Base-by-base conservation (phyloP, 2,888 invertebrate species). In the Tetanocera ferruginea region DNA sequence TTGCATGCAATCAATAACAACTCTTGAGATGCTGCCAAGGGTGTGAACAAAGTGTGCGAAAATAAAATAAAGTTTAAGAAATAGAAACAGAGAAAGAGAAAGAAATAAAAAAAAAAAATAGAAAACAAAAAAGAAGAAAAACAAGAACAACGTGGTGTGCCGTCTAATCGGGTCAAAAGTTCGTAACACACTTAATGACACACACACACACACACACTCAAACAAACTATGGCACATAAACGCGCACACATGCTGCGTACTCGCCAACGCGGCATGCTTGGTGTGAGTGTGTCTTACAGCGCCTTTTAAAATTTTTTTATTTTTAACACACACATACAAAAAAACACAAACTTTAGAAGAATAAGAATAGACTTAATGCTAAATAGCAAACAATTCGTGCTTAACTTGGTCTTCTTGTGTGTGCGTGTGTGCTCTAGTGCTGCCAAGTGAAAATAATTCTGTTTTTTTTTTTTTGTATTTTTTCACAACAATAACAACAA, bases 161-260 rank as follows among this genome's bases (percentile, higher is more conserved):
- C 83, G 80, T 83, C 74, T 82, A 83, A 86, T 87, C 85, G 85
- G 88, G 88, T 87, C 87, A 87, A 87, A 87, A 88, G 87, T 87
- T 86, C 86, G 87, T 84, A 81, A 69, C 23, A 19, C 17, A 23
- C 43, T n/a, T 57, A 51, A 57, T 31, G 25, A 51, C 51, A 70
- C 43, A 34, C 37, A 78, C 76, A 73, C 66, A 73, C 28, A 52
- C 51, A 74, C 25, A 43, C 55, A 9, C 49, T n/a, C 31, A 6
- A 11, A 3, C 28, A 37, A n/a, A n/a, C 55, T 25, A 19, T 28
- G 5, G 34, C 28, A 43, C 55, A 57, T 62, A 60, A 51, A 31
- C 2, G 14, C 19, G 25, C 52, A 37, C 60, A 55, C 31, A 69
- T 19, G 64, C 19, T 74, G 51, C 72, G 14, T 19, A 75, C 37